Conservation (phyloP, 2,888 invertebrate genomes). For the Colletes collaris region DNA sequence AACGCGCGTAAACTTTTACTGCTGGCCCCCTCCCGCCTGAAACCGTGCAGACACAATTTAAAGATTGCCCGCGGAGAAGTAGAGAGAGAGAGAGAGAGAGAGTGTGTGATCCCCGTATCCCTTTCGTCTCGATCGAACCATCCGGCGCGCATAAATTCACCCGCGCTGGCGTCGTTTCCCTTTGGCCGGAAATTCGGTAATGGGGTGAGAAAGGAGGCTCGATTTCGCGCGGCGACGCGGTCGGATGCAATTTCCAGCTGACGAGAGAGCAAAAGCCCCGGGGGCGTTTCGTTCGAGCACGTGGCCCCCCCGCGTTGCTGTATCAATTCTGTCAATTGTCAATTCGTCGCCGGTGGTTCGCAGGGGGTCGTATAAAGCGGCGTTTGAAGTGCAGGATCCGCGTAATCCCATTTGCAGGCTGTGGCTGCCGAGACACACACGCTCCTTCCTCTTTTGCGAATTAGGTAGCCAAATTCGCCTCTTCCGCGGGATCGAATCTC, state of each 20-base stretch:
- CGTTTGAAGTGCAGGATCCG: slow-evolving; percentile 80
- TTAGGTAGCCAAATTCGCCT: slow-evolving; percentile 72
- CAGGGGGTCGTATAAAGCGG: slow-evolving; percentile 67
- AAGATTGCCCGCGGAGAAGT: slow-evolving; percentile 33
- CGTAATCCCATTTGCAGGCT: slow-evolving; percentile 76
- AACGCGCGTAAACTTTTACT: slow-evolving; percentile 56
- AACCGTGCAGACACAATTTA: slow-evolving; percentile 43
- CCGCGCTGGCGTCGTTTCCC: not conserved
- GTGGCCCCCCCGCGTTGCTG: slow-evolving; percentile 64
- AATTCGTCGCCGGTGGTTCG: slow-evolving; percentile 73
- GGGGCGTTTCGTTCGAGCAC: slow-evolving; percentile 55
- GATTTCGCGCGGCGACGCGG: slow-evolving; percentile 23
- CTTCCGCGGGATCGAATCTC: slow-evolving; percentile 68
- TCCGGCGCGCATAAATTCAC: slow-evolving; percentile 29
- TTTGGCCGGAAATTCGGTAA: slow-evolving; percentile 25
- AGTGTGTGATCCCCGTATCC: not conserved
- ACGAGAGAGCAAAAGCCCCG: not conserved
- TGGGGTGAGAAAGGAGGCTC: slow-evolving; percentile 39
- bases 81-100: no score
- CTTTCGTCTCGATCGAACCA: slow-evolving; percentile 16
- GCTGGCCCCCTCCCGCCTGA: not conserved
- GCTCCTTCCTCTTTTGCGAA: slow-evolving; percentile 58
- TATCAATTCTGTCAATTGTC: slow-evolving; percentile 83
- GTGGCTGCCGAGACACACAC: slow-evolving; percentile 48
- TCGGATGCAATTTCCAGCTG: slow-evolving; percentile 11